Evolutionary conservation across 2,797 vertebrate species (phyloP).

Genomic region (Semotilus atromaculatus): DNA sequence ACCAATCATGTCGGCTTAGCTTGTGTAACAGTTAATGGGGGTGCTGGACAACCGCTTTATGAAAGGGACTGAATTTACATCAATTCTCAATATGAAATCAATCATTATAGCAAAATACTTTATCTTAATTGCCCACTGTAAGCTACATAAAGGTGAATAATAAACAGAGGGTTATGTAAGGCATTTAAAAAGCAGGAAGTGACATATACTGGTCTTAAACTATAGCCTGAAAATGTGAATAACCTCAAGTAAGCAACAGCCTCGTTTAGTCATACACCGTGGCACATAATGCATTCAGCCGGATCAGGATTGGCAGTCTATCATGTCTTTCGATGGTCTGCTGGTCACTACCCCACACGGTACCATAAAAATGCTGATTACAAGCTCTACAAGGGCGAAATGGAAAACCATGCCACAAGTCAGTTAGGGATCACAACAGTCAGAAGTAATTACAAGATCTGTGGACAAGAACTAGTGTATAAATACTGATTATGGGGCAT

Average conservation of each 20-base stretch:
- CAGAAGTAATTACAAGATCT: constrained; percentile 23
- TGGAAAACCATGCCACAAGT: constrained; percentile 36
- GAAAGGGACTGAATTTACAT: constrained; percentile 1
- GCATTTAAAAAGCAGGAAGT: constrained; percentile 21
- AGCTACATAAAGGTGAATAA: constrained; percentile 39
- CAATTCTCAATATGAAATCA: constrained; percentile 41
- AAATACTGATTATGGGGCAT: not conserved
- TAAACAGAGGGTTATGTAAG: constrained; percentile 27
- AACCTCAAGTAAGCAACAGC: not conserved
- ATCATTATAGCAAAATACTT: constrained; percentile 53
- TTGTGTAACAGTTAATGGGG: not conserved
- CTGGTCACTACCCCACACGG: not conserved
- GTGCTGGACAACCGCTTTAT: not conserved
- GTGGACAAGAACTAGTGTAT: not conserved
- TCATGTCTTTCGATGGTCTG: not conserved
- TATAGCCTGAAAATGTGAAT: not conserved
- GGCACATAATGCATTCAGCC: not conserved
- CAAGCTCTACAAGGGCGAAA: constrained; percentile 7
- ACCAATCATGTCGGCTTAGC: not conserved
- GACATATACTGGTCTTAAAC: not conserved
- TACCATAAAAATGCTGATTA: constrained; percentile 24
- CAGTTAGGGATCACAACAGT: constrained; percentile 16
- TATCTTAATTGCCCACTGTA: constrained; percentile 44
- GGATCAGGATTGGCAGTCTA: not conserved
- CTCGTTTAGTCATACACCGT: not conserved